Conservation (phyloP, 2,113 vertebrate genomes). For the Pteropus alecto region DNA sequence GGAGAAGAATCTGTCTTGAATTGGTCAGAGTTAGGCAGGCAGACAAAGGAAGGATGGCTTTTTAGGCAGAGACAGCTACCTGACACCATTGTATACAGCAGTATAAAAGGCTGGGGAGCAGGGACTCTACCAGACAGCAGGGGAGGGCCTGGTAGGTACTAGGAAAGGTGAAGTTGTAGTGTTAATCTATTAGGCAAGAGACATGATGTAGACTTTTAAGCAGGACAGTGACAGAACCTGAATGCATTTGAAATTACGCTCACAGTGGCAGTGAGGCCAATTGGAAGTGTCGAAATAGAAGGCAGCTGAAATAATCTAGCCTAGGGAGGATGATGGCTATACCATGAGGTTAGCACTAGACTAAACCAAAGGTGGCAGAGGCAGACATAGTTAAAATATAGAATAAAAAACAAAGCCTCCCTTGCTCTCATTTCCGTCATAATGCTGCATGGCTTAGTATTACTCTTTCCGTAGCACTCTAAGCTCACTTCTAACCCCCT, state of each 20-base stretch:
- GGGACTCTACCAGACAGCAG: rapidly evolving
- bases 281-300: not conserved
- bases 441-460: rapidly evolving
- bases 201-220: not conserved
- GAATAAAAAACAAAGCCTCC: not conserved
- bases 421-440: rapidly evolving
- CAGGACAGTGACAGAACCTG: not conserved
- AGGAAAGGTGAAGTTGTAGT: not conserved
- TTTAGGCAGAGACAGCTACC: not conserved
- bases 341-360: rapidly evolving
- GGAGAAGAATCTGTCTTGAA: not conserved
- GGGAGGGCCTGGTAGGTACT: no score
- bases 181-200: not conserved
- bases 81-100: rapidly evolving
- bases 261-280: not conserved
- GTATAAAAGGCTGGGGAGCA: rapidly evolving
- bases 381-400: rapidly evolving
- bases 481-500: rapidly evolving
- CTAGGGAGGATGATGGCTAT: not conserved
- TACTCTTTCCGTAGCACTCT: rapidly evolving
- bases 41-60: not conserved
- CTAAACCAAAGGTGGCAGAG: not conserved
- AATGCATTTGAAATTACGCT: not conserved
- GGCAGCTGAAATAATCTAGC: no score
- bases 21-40: not conserved